Evolutionary conservation across 1,140 invertebrate species (phyloP).

Genomic region (Drosophila pachea): DNA sequence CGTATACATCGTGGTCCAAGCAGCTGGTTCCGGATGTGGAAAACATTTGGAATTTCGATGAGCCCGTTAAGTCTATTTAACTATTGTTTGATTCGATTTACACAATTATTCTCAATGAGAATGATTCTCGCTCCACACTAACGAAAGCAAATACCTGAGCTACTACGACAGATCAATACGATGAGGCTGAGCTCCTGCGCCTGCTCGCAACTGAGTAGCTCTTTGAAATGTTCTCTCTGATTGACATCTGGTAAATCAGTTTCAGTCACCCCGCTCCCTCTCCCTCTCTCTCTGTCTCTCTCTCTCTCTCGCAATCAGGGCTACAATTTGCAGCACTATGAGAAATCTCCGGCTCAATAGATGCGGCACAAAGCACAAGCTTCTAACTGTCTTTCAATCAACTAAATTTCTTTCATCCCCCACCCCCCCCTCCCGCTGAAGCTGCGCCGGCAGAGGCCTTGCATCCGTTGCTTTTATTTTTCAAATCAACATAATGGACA

Average conservation of each 20-base stretch:
- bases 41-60: slow-evolving; percentile 39
- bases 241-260: slow-evolving; percentile 47
- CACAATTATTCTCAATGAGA: neutral
- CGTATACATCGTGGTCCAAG: slow-evolving; percentile 1
- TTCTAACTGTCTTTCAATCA: slow-evolving; percentile 71
- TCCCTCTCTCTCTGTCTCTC: neutral
- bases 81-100: slow-evolving; percentile 4
- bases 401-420: slow-evolving; percentile 43
- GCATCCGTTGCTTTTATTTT: slow-evolving; percentile 68
- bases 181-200: slow-evolving; percentile 13
- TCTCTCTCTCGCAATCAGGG: neutral
- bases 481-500: slow-evolving; percentile 77
- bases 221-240: slow-evolving; percentile 8
- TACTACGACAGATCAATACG: slow-evolving; percentile 1
- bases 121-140: too few species aligned
- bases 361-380: slow-evolving; percentile 19
- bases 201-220: too few species aligned
- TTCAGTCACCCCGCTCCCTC: too few species aligned
- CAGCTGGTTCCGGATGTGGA: neutral
- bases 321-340: slow-evolving; percentile 20
- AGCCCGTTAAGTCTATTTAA: neutral
- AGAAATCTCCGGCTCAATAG: slow-evolving; percentile 35
- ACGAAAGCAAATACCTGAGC: neutral
- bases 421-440: neutral
- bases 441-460: slow-evolving; percentile 30